A percentile compares a stretch with the other conserved stretches of the same genome.
These are phyloP conservation scores for Drosophila paranaensis DNA, from an alignment of 2,888 invertebrate species.

Conservation along the genomic window DNA sequence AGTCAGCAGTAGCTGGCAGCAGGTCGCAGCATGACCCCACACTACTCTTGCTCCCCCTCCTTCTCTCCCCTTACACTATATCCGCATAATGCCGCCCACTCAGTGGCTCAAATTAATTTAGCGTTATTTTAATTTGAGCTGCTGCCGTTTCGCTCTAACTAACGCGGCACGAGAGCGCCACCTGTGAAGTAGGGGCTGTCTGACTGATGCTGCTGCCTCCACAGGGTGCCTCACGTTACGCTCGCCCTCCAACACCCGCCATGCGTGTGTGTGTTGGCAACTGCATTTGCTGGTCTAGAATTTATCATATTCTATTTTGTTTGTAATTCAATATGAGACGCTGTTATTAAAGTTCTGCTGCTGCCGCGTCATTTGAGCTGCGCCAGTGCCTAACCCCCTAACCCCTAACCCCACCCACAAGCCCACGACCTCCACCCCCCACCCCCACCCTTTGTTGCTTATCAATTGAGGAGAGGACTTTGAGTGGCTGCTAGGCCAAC, in stretches of 20 bases:
- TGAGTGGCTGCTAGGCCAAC: conserved; percentile 46
- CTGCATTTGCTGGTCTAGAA: conserved; percentile 70
- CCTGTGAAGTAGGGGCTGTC: conserved; percentile 40
- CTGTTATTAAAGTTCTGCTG: conserved; percentile 80
- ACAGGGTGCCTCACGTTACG: conserved; percentile 71
- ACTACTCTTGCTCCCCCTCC: too few relatives aligned
- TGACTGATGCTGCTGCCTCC: conserved; percentile 55
- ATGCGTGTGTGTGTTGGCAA: conserved; percentile 15
- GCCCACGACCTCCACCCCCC: background rate
- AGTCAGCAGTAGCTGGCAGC: conserved; percentile 10
- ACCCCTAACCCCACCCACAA: conserved; percentile 11
- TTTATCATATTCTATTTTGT: conserved; percentile 81
- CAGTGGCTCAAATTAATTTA: conserved; percentile 74
- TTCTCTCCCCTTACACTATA: background rate
- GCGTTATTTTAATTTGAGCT: conserved; percentile 77
- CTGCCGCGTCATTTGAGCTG: conserved; percentile 74
- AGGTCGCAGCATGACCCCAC: conserved; percentile 1
- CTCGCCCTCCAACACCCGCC: conserved; percentile 5
- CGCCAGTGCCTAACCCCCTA: conserved; percentile 21
- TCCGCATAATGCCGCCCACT: conserved; percentile 58
- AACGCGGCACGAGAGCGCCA: conserved; percentile 23
- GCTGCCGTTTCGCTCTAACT: conserved; percentile 37
- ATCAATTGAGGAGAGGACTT: conserved; percentile 13
- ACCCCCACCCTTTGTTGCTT: background rate
- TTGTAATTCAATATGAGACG: conserved; percentile 72